phyloP scores from a whole-genome alignment of 1,140 invertebrate genomes.

The Pseudomyrmex dendroicus region DNA sequence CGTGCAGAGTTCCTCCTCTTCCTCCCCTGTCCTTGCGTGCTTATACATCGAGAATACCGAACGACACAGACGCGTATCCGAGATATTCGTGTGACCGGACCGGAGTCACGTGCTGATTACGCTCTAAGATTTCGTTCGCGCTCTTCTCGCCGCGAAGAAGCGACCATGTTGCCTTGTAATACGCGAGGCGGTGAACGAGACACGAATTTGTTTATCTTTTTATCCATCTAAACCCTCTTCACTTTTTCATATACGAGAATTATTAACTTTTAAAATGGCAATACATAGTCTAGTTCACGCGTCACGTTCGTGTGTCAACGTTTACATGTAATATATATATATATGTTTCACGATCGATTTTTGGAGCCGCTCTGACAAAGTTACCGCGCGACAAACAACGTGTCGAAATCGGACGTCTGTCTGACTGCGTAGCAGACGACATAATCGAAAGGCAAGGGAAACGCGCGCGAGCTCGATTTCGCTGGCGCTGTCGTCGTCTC shows the following conservation, averaged over 20 bases:
- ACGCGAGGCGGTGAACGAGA: not conserved
- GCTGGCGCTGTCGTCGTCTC: conserved; percentile 67
- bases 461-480: conserved; percentile 54
- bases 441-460: conserved; percentile 64
- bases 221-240: not conserved
- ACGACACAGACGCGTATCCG: conserved; percentile 55
- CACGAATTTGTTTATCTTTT: not conserved
- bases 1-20: conserved; percentile 58
- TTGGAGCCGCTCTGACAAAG: not conserved
- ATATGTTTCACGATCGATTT: not conserved
- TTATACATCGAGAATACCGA: conserved; percentile 58
- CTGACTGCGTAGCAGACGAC: conserved; percentile 68
- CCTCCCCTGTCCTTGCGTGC: conserved; percentile 72
- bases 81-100: conserved; percentile 39
- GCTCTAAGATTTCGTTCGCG: conserved; percentile 3
- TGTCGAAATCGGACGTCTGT: conserved; percentile 42
- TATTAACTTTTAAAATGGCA: not conserved
- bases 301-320: conserved; percentile 3
- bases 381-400: conserved; percentile 36
- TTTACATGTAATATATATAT: too few relatives aligned
- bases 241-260: not conserved
- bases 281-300: not conserved
- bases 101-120: conserved; percentile 53
- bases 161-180: not conserved
- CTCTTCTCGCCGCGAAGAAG: not conserved